Conservation (phyloP, 2,888 invertebrate species). For the Crocallis elinguaria region DNA sequence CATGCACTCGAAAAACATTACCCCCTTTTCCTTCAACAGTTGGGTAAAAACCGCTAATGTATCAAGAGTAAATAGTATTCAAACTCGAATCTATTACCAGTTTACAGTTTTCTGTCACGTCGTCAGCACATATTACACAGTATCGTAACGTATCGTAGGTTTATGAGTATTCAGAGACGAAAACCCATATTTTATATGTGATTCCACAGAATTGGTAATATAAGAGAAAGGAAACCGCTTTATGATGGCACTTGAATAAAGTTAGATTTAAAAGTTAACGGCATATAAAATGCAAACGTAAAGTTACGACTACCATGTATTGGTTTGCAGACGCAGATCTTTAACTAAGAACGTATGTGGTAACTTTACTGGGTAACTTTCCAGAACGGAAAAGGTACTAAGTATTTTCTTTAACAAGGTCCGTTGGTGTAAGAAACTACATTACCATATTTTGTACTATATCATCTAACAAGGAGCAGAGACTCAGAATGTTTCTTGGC, state of each 20-base stretch:
- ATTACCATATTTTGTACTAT: no score
- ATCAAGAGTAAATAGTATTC: no score
- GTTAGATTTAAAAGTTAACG: slow-evolving; percentile 47
- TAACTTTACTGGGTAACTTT: not conserved
- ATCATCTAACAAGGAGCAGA: no score
- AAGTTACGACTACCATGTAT: slow-evolving; percentile 5
- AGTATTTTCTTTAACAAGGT: no score
- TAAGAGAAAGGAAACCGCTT: slow-evolving; percentile 51
- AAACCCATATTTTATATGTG: slow-evolving; percentile 69
- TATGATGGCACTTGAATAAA: slow-evolving; percentile 52
- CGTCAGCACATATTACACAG: slow-evolving; percentile 54
- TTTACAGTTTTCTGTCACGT: slow-evolving; percentile 52
- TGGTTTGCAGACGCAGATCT: slow-evolving; percentile 1
- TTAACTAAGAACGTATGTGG: not conserved
- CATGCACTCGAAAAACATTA: no score
- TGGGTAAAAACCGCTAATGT: no score
- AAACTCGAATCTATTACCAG: not conserved
- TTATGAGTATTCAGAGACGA: slow-evolving; percentile 65
- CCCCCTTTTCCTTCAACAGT: no score
- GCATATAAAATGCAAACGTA: slow-evolving; percentile 25
- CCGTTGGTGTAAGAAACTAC: no score
- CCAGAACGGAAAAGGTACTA: not conserved
- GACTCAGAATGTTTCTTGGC: no score
- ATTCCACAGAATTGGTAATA: slow-evolving; percentile 61
- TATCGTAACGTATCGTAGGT: slow-evolving; percentile 53